phyloP scores from a whole-genome alignment of 1,140 invertebrate genomes.

The Aricia agestis region DNA sequence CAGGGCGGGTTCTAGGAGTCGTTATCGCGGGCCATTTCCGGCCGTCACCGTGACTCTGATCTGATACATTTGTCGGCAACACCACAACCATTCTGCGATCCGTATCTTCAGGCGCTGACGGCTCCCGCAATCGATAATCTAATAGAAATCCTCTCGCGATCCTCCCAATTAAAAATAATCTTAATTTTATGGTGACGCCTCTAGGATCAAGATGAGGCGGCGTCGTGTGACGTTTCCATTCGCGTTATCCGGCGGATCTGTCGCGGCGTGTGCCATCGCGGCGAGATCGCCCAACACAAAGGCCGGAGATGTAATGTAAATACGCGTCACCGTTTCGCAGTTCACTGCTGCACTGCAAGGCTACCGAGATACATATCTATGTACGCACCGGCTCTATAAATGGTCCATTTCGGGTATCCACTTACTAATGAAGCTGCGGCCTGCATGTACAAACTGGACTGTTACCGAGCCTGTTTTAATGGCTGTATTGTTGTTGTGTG shows the following conservation, averaged over 20 bases:
- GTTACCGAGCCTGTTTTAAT: conserved; percentile 52
- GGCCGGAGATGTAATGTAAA: conserved; percentile 66
- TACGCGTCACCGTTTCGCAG: conserved; percentile 50
- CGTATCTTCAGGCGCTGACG: conserved; percentile 49
- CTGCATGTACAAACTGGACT: conserved; percentile 54
- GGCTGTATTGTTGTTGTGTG: conserved; percentile 48
- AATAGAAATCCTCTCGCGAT: conserved; percentile 50
- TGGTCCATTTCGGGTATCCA: conserved; percentile 68
- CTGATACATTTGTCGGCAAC: conserved; percentile 73
- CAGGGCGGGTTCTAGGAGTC: conserved; percentile 51
- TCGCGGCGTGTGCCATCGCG: conserved; percentile 59
- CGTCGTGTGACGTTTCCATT: conserved; percentile 69
- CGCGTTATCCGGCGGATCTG: conserved; percentile 66
- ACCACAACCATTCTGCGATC: conserved; percentile 46
- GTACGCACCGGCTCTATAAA: conserved; percentile 57
- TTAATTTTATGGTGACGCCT: conserved; percentile 15
- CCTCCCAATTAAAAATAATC: conserved; percentile 38
- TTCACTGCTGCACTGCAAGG: conserved; percentile 44
- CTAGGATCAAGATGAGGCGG: conserved; percentile 42
- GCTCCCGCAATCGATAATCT: conserved; percentile 64
- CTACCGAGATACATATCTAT: conserved; percentile 67
- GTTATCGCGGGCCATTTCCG: conserved; percentile 70
- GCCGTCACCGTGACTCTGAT: conserved; percentile 64
- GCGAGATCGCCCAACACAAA: conserved; percentile 62
- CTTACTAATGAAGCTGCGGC: conserved; percentile 65